Evolutionary conservation across 2,888 invertebrate genomes (phyloP).

Genomic region (Apotomis capreana): DNA sequence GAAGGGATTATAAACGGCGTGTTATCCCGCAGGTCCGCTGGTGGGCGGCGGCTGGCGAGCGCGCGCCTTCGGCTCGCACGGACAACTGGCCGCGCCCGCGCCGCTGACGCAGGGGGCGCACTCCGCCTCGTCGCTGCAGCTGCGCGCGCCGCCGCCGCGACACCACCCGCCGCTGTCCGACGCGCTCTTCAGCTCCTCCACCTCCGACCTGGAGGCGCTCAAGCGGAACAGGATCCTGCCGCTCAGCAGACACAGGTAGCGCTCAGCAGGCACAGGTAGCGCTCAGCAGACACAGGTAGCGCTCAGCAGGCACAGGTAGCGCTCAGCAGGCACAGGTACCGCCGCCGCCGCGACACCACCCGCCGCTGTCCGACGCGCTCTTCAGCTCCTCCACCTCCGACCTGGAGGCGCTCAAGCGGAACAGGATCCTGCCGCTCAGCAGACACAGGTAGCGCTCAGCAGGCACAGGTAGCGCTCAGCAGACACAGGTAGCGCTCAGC

Average conservation of each 20-base stretch:
- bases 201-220: constrained; percentile 69
- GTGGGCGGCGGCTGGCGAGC: constrained; percentile 52
- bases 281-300: constrained; percentile 2
- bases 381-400: too few species aligned
- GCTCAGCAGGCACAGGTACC: neutral
- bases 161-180: constrained; percentile 43
- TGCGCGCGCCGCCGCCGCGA: constrained; percentile 19
- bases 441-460: too few species aligned
- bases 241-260: constrained; percentile 17
- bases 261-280: neutral
- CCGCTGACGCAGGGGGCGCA: constrained; percentile 13
- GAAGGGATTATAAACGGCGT: neutral
- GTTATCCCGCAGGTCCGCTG: constrained; percentile 42
- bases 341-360: too few species aligned
- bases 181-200: constrained; percentile 63
- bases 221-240: constrained; percentile 51
- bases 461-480: too few species aligned
- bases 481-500: too few species aligned
- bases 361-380: too few species aligned
- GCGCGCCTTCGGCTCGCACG: constrained; percentile 48
- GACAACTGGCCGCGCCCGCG: constrained; percentile 41
- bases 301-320: neutral
- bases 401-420: too few species aligned
- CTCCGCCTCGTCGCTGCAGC: constrained; percentile 37
- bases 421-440: too few species aligned